Evolutionary conservation across 2,888 invertebrate species (phyloP), one percentile per base, ranked within the genome.

Genomic region (Timema podura): DNA sequence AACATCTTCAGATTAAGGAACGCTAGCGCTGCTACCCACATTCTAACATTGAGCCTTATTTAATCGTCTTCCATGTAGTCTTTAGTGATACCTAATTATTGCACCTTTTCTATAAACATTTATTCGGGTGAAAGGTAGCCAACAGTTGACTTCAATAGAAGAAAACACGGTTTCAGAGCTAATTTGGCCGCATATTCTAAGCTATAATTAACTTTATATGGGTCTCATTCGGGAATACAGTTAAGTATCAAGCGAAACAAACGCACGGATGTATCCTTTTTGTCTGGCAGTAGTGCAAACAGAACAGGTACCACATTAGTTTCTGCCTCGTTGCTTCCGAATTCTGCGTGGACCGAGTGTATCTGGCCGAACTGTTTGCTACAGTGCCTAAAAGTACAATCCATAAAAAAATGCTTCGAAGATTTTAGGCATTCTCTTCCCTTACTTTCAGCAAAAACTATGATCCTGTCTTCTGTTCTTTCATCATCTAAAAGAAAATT

Each of bases 1-100:
- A 15, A 11, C n/a, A 57, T 57, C n/a, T 8, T 57, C 57, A 57
- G 57, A 16, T 57, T 57, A 9, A 57, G 57, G 57, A 57, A 57
- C n/a, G 57, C 57, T 15, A 15, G 7, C 57, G 6, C 15, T 15
- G n/a, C n/a, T n/a, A n/a, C 7, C 6, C 16, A 16, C n/a, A 16
- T 11, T 16, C 16, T 13, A 10, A 54, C n/a, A n/a, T n/a, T n/a
- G n/a, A n/a, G n/a, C n/a, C n/a, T n/a, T 16, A 57, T 6, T 57
- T 57, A n/a, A 15, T 57, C 57, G 57, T 8, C 16, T 57, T 57
- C 57, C 16, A 7, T 11, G 7, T 57, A 57, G 7, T 57, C 6
- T 15, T 57, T 57, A n/a, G 15, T 59, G 15, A 59, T 8, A 59
- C 5, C 15, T 59, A 59, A 5, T 6, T 44, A 44, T 5, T n/a